A percentile compares a stretch with the other conserved stretches of the same genome.
Conservation (phyloP, 2,888 invertebrate species). For the Saturnia pavonia region DNA sequence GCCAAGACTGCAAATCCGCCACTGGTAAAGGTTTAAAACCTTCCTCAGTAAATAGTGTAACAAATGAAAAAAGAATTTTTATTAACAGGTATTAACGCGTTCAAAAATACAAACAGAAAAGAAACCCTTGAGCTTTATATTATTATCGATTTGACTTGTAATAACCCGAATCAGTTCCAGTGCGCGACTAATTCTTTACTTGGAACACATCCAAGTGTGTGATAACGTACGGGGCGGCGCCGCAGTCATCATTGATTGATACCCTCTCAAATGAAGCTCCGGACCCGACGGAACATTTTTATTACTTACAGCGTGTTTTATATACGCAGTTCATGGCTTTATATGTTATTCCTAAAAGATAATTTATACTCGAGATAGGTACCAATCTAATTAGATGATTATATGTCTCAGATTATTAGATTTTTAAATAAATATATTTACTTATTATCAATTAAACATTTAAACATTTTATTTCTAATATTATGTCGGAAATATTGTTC, state of each 20-base stretch:
- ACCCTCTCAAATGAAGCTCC: constrained; percentile 44
- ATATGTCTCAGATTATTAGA: no score
- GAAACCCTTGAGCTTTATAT: neutral
- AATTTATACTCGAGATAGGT: neutral
- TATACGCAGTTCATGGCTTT: neutral
- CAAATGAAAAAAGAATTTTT: no score
- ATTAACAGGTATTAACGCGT: neutral
- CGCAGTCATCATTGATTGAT: constrained; percentile 48
- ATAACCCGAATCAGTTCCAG: constrained; percentile 11
- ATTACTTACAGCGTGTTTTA: neutral
- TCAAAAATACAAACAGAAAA: neutral
- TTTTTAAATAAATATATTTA: no score
- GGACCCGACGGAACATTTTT: constrained; percentile 17
- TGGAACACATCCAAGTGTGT: constrained; percentile 48
- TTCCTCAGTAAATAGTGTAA: no score
- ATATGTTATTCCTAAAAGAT: neutral
- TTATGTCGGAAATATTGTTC: no score
- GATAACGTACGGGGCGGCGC: constrained; percentile 47
- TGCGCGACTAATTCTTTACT: constrained; percentile 5
- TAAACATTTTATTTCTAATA: no score
- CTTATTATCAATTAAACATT: no score
- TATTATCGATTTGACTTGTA: no score
- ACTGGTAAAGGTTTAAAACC: no score
- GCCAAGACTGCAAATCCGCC: no score
- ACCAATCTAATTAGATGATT: neutral